Evolutionary conservation across 2,113 vertebrate genomes (phyloP), one percentile per base, ranked within the genome.

Genomic region (Micronisus gabar): DNA sequence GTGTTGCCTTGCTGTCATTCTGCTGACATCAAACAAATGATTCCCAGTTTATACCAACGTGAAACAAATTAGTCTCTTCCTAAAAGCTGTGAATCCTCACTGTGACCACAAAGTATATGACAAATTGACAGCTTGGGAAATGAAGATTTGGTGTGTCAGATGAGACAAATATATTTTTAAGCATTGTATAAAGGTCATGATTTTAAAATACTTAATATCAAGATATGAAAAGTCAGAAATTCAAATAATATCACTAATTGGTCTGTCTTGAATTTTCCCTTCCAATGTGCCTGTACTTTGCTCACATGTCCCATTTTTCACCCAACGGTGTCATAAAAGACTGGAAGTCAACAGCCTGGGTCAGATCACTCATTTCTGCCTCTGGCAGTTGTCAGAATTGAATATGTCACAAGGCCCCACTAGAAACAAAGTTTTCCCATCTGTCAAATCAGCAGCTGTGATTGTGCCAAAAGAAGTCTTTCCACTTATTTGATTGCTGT

Each of bases 341-440:
- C 41, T 66, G 41, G 70, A 86, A 68, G 19, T 48, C 95, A 92
- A 92, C 92, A 95, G 36, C 32, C 82, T 63, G 65, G 56, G 43
- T 81, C 86, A 79, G 67, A 93, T 93, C 79, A 83, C 43, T 92
- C 72, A 32, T 73, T 41, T 88, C 43, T 91, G 73, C 89, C 91
- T 85, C 94, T 81, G 89, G 86, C 89, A 68, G 17, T 79, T 96
- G 84, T 95, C 96, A 91, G 40, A 85, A 84, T 9, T 20, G 58
- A 72, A 22, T 36, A 47, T 81, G 91, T 82, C 86, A 92, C 56
- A 72, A 74, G 72, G 34, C 21, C 26, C 18, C 18, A 40, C 73
- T 90, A 40, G 83, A 88, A 48, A 3, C 48, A 82, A 52, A 80
- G 38, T 70, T 86, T 90, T 96, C 89, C 71, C 71, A 86, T 94